Evolutionary conservation across 2,797 vertebrate species (phyloP).

Genomic region (Enteromius argenteus): DNA sequence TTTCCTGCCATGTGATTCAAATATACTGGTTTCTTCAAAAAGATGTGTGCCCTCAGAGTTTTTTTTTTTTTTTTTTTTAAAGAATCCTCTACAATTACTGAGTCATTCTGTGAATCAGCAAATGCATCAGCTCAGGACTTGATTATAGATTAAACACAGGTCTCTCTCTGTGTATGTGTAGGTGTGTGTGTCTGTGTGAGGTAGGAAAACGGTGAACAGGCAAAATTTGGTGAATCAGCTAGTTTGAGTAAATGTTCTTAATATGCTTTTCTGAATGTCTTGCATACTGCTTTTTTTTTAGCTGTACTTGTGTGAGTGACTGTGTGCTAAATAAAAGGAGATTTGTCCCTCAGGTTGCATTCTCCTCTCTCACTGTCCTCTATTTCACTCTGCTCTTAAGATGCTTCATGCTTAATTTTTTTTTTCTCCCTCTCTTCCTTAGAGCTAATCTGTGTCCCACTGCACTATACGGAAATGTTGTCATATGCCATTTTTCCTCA

Average conservation of each 20-base stretch:
- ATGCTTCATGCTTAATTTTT: background rate
- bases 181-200: constrained; percentile 11
- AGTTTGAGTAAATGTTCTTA: background rate
- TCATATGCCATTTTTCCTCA: background rate
- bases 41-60: background rate
- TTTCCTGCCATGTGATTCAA: background rate
- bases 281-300: background rate
- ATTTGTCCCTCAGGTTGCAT: constrained; percentile 3
- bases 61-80: background rate
- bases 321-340: background rate
- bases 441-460: background rate
- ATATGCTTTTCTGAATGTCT: too few species aligned
- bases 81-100: background rate
- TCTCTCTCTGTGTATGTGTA: constrained; percentile 13
- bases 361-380: constrained; percentile 1
- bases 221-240: background rate
- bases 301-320: background rate
- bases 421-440: constrained; percentile 20
- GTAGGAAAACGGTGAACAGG: constrained; percentile 11
- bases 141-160: background rate
- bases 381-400: constrained; percentile 17
- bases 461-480: constrained; percentile 2
- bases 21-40: background rate
- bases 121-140: background rate
- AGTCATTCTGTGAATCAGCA: background rate